Evolutionary conservation across 2,888 invertebrate genomes (phyloP).

Genomic region (Calameuta idolon): DNA sequence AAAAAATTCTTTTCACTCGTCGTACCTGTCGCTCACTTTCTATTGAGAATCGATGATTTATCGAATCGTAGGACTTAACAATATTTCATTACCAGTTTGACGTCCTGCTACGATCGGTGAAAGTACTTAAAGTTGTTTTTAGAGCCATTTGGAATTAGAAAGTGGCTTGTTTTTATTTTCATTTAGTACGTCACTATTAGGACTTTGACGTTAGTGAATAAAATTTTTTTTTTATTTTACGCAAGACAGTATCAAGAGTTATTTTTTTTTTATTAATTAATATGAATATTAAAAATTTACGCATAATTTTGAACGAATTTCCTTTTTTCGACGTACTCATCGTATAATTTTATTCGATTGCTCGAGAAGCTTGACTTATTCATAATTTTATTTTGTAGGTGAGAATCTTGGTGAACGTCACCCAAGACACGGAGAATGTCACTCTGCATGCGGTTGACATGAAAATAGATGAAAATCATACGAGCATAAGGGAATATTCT

Average conservation of each 20-base stretch:
- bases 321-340: neutral
- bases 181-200: neutral
- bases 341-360: neutral
- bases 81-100: neutral
- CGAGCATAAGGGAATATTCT: slow-evolving; percentile 67
- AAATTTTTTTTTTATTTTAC: neutral
- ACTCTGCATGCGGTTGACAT: slow-evolving; percentile 82
- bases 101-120: slow-evolving; percentile 20
- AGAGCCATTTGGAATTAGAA: slow-evolving; percentile 22
- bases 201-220: neutral
- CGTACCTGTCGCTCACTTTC: neutral
- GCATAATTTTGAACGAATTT: neutral
- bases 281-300: neutral
- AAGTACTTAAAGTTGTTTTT: slow-evolving; percentile 37
- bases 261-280: neutral
- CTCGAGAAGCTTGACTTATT: neutral
- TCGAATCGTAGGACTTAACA: neutral
- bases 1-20: neutral
- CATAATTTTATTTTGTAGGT: slow-evolving; percentile 60
- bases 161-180: slow-evolving; percentile 16
- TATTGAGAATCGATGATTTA: neutral
- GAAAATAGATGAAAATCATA: slow-evolving; percentile 72
- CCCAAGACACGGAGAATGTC: slow-evolving; percentile 75
- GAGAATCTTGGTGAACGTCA: slow-evolving; percentile 73
- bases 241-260: neutral